Base-by-base conservation (phyloP, 2,797 vertebrate species). In the Pipistrellus kuhlii region DNA sequence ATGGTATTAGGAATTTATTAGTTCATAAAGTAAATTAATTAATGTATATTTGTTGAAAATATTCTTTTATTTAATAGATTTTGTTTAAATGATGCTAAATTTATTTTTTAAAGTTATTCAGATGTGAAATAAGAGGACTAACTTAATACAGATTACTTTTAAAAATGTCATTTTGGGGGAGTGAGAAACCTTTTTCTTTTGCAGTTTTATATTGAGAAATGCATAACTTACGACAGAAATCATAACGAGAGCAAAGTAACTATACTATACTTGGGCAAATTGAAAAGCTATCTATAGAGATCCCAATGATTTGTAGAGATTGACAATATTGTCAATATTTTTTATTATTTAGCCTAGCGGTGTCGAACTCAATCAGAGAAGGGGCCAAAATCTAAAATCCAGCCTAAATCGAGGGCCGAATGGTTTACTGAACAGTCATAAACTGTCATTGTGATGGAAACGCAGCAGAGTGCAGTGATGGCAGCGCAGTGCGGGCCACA, bases 201-300 rank as follows among this genome's bases (percentile, higher is more conserved):
- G 30, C n/a, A 57, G 46, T 72, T 88, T 91, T 62, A 66, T 46
- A 91, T 93, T 89, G n/a, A 72, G 71, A 75, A 69, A 84, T n/a
- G 44, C 10, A 18, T 48, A 48, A 84, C n/a, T 35, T 48, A 77
- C 1, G 73, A 32, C 46, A 38, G 6, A 91, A 90, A 83, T 82
- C 12, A 53, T 18, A 71, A 13, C 23, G 10, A 59, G 57, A n/a
- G 6, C 38, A 71, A 78, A 83, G 11, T 13, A 72, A 57, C 3
- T 27, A 11, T 25, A 5, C 10, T 44, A 44, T 44, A 44, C 25
- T 18, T 83, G 30, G 25, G 4, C 15, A 46, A 15, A 46, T 75
- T 55, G 46, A 41, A 91, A 68, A 51, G 8, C 13, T 73, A 55
- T 92, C 32, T 59, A 2, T 23, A 27, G 11, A 73, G 30, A 53